A percentile compares a stretch with the other conserved stretches of the same genome.
Evolutionary conservation across 2,888 invertebrate species (phyloP).

Genomic region (Glyphotaelius pellucidus): DNA sequence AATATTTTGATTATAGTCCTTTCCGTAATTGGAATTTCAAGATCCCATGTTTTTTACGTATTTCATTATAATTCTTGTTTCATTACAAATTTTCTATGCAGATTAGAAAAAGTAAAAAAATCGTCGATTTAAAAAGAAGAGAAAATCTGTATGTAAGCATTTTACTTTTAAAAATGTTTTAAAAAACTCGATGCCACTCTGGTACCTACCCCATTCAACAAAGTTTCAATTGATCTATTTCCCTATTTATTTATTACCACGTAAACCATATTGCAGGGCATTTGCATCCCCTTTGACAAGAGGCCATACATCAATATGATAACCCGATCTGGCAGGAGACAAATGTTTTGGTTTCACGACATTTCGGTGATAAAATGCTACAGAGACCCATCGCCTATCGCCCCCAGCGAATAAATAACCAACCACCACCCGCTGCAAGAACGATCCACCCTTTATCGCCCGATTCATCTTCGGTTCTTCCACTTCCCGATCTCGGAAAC

Average conservation of each 20-base stretch:
- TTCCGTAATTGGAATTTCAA: too few relatives aligned
- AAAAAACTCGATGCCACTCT: neutral
- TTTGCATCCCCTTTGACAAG: slow-evolving; percentile 7
- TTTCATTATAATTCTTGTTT: too few relatives aligned
- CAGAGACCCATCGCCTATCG: slow-evolving; percentile 20
- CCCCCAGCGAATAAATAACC: slow-evolving; percentile 53
- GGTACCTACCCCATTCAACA: neutral
- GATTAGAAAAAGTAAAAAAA: too few relatives aligned
- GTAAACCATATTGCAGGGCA: neutral
- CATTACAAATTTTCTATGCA: too few relatives aligned
- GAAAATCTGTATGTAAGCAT: too few relatives aligned
- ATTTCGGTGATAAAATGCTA: slow-evolving; percentile 53
- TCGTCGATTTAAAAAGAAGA: too few relatives aligned
- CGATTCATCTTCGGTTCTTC: slow-evolving; percentile 56
- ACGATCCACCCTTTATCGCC: slow-evolving; percentile 49
- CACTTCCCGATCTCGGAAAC: slow-evolving; percentile 23
- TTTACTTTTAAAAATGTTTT: too few relatives aligned
- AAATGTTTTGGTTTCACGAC: slow-evolving; percentile 51
- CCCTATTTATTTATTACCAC: neutral
- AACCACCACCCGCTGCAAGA: neutral
- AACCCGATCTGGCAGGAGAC: slow-evolving; percentile 46
- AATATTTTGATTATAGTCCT: too few relatives aligned
- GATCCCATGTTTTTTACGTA: too few relatives aligned
- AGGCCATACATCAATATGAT: slow-evolving; percentile 53
- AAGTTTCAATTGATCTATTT: neutral